Conservation (phyloP, 2,113 vertebrate genomes). For the Callocephalon fimbriatum region DNA sequence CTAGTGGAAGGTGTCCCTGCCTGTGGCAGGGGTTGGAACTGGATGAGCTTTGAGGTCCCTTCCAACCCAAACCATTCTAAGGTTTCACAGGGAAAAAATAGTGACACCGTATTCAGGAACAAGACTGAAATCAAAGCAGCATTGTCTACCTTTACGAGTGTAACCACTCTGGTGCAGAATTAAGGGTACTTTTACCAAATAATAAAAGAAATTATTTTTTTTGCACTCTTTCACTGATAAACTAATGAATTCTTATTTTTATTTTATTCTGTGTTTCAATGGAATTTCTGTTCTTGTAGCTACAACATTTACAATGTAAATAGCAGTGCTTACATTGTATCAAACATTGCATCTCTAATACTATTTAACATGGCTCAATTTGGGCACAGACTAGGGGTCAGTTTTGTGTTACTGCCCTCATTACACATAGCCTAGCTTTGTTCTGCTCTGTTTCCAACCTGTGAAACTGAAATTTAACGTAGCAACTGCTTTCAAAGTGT, state of each 20-base stretch:
- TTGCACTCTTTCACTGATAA: neutral
- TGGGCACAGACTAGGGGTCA: neutral
- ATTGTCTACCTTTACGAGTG: neutral
- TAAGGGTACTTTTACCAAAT: neutral
- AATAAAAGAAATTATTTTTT: neutral
- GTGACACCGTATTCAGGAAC: neutral
- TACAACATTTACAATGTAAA: neutral
- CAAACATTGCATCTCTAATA: neutral
- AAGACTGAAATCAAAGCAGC: neutral
- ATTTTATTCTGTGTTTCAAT: neutral
- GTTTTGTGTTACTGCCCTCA: neutral
- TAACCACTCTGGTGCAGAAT: neutral
- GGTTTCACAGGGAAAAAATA: neutral
- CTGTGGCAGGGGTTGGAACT: neutral
- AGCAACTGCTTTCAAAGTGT: neutral
- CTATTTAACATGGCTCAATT: neutral
- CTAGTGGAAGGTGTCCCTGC: neutral
- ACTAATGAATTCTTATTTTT: neutral
- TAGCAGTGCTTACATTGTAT: neutral
- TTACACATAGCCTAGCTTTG: neutral
- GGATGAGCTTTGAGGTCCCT: neutral
- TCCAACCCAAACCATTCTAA: neutral
- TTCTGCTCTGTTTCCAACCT: neutral
- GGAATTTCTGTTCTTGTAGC: neutral
- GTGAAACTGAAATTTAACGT: neutral